These are phyloP conservation scores for Ctenoplectra terminalis DNA, from an alignment of 1,140 invertebrate species.

Conservation along the genomic window DNA sequence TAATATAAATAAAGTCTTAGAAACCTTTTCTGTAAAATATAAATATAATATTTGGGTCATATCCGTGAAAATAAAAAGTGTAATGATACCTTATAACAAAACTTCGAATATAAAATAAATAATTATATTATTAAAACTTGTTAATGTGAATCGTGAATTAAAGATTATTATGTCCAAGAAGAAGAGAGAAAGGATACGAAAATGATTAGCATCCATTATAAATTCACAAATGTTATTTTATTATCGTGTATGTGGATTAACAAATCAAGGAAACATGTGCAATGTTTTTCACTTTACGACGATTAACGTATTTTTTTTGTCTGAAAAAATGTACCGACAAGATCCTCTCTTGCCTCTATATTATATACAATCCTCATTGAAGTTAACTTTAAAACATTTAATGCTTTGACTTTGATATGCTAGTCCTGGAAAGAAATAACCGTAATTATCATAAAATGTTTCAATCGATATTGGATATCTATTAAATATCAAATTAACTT, in stretches of 20 bases:
- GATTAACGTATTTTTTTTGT: background rate
- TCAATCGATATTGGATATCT: background rate
- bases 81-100: constrained; percentile 12
- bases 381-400: constrained; percentile 46
- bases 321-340: constrained; percentile 10
- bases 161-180: background rate
- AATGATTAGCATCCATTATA: background rate
- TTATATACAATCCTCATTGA: constrained; percentile 58
- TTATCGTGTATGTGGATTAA: constrained; percentile 29
- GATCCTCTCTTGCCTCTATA: constrained; percentile 14
- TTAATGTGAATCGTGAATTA: background rate
- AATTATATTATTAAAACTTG: background rate
- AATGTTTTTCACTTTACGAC: constrained; percentile 7
- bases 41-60: constrained; percentile 11
- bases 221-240: constrained; percentile 32
- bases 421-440: constrained; percentile 71
- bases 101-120: constrained; percentile 1
- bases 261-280: constrained; percentile 35
- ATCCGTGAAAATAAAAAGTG: constrained; percentile 5
- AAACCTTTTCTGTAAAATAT: background rate
- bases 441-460: background rate
- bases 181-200: background rate
- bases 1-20: constrained; percentile 11
- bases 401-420: constrained; percentile 77
- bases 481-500: constrained; percentile 52